A percentile compares a stretch with the other conserved stretches of the same genome.
Evolutionary conservation across 1,140 invertebrate genomes (phyloP).

Genomic region (Heliothis virescens): DNA sequence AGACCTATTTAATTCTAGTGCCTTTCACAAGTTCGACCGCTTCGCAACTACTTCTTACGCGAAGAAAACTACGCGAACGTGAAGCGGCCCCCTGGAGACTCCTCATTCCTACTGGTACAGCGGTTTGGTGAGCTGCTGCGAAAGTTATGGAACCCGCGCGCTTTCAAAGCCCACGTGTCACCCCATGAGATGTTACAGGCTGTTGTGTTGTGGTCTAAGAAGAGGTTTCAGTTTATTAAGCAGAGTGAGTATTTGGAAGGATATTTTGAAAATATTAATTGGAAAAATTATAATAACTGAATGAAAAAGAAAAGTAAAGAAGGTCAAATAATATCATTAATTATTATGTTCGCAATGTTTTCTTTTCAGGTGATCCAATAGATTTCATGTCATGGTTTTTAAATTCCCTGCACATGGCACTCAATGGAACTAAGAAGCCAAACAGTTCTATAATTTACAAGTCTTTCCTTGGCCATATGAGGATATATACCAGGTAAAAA

Average conservation of each 20-base stretch:
- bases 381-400: constrained; percentile 99
- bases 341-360: constrained; percentile 22
- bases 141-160: constrained; percentile 99
- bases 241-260: constrained; percentile 90
- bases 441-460: constrained; percentile 97
- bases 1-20: constrained; percentile 87
- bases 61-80: constrained; percentile 97
- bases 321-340: neutral
- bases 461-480: constrained; percentile 98
- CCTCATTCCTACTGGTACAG: constrained; percentile 96
- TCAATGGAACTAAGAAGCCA: constrained; percentile 95
- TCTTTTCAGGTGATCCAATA: constrained; percentile 94
- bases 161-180: constrained; percentile 99
- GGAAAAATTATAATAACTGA: too few relatives aligned
- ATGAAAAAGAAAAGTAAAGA: too few relatives aligned
- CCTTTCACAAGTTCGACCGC: constrained; percentile 96
- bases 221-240: constrained; percentile 99
- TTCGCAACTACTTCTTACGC: constrained; percentile 97
- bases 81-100: constrained; percentile 97
- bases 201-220: constrained; percentile 99
- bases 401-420: constrained; percentile 96
- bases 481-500: constrained; percentile 91
- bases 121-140: constrained; percentile 98
- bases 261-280: neutral
- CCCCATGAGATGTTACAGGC: constrained; percentile 99